Evolutionary conservation across 2,113 vertebrate species (phyloP).

Genomic region (Bufo gargarizans): DNA sequence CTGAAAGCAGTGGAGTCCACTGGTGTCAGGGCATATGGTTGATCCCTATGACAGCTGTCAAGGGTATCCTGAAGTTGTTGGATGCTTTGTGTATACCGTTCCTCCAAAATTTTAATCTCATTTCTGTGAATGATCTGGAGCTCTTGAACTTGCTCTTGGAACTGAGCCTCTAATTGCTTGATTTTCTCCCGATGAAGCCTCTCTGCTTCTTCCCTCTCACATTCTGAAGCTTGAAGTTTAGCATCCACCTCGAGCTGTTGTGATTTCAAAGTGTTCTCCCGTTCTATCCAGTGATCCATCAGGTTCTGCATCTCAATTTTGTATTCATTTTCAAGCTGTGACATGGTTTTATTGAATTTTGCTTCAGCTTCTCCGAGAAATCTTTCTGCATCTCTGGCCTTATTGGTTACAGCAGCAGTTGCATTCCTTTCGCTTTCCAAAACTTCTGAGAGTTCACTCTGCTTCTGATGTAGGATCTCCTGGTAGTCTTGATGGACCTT

Average conservation of each 20-base stretch:
- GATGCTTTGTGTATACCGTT: conserved; percentile 79
- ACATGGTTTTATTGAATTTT: conserved; percentile 72
- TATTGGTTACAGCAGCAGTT: conserved; percentile 76
- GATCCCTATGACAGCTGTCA: conserved; percentile 64
- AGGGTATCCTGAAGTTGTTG: conserved; percentile 73
- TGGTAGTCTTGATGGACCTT: conserved; percentile 81
- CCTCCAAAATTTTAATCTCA: conserved; percentile 81
- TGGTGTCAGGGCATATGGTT: not conserved
- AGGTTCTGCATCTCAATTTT: conserved; percentile 75
- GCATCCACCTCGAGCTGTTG: conserved; percentile 73
- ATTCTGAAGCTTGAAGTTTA: conserved; percentile 76
- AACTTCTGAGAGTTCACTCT: conserved; percentile 74
- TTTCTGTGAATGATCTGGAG: conserved; percentile 81
- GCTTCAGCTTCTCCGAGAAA: conserved; percentile 75
- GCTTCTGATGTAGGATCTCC: conserved; percentile 81
- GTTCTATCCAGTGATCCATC: conserved; percentile 73
- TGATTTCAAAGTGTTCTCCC: conserved; percentile 77
- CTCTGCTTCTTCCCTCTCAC: conserved; percentile 80
- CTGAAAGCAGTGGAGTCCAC: accelerated
- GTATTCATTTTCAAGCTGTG: conserved; percentile 75
- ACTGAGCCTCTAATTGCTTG: conserved; percentile 82
- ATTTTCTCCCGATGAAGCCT: conserved; percentile 78
- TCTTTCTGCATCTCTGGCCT: conserved; percentile 75
- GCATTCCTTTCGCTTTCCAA: conserved; percentile 82
- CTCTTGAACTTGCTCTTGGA: conserved; percentile 81